Base-by-base conservation (phyloP, 2,888 invertebrate genomes). In the Teinopalpus imperialis region DNA sequence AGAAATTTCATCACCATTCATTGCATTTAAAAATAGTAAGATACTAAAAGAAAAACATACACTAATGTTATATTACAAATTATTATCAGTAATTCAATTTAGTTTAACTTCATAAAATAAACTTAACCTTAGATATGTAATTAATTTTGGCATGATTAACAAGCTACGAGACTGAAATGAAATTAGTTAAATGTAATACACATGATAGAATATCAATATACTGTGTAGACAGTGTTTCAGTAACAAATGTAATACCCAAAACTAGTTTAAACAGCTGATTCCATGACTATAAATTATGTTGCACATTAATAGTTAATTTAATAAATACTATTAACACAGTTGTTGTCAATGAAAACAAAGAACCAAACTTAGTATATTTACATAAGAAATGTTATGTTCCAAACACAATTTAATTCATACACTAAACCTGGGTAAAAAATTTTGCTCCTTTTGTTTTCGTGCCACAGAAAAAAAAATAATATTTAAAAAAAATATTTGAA, bases 21-120 rank as follows among this genome's bases (percentile, higher is more conserved):
- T 23, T 4, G 2, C 10, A 14, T 4, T 8, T 10, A 35, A 12
- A 23, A 23, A 23, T 3, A 23, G 3, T 13, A 23, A 23, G 1
- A 23, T 6, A 23, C 35, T 35, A 8, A 23, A 35, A 35, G 4
- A n/a, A n/a, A n/a, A n/a, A n/a, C n/a, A n/a, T n/a, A n/a, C n/a
- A n/a, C n/a, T n/a, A n/a, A n/a, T n/a, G n/a, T n/a, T n/a, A n/a
- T n/a, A n/a, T n/a, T 24, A 14, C 16, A 0, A 8, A n/a, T 24
- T 23, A 1, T 16, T 13, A 13, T 7, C 1, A 14, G 2, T 5
- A 9, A 36, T 14, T 12, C 4, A 16, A 52, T 56, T n/a, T n/a
- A n/a, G n/a, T n/a, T 43, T 53, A 37, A 20, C n/a, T 30, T 30
- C 12, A 1, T 6, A n/a, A 3, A 20, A 8, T 10, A 20, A 48